A percentile compares a stretch with the other conserved stretches of the same genome.
These are phyloP conservation scores for Urophycis tenuis DNA, from an alignment of 2,797 vertebrate genomes.

Conservation along the genomic window DNA sequence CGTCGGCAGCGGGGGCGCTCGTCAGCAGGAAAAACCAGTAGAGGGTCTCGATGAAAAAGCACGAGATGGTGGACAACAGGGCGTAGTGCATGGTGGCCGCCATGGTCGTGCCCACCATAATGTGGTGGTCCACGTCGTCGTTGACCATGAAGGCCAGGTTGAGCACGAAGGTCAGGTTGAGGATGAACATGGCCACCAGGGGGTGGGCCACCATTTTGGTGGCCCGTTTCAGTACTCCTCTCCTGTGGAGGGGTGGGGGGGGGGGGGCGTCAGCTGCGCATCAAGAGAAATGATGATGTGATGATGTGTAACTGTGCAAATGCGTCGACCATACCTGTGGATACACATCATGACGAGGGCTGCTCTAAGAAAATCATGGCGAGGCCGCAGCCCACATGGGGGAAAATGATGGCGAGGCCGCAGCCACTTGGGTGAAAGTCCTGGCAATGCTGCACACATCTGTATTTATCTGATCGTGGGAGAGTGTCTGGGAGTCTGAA, in stretches of 20 bases:
- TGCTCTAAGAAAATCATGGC: no score
- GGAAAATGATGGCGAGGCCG: no score
- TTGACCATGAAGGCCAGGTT: constrained; percentile 42
- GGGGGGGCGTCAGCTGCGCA: constrained; percentile 1
- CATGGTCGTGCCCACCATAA: no score
- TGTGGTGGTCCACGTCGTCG: constrained; percentile 35
- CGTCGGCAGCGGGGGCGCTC: constrained; percentile 16
- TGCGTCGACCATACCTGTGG: no score
- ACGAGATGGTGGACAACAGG: constrained; percentile 55
- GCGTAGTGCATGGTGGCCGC: constrained; percentile 54
- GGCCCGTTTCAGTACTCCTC: constrained; percentile 26
- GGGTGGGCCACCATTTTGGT: constrained; percentile 54
- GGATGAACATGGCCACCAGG: constrained; percentile 47
- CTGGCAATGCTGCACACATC: no score
- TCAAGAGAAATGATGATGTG: no score
- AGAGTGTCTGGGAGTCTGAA: no score
- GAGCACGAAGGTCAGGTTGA: constrained; percentile 52
- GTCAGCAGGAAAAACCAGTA: constrained; percentile 52
- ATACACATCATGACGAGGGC: no score
- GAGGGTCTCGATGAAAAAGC: constrained; percentile 58
- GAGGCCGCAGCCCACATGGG: no score
- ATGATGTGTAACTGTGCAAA: no score
- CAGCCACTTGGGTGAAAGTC: no score
- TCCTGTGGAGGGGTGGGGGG: constrained; percentile 21
- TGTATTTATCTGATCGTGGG: no score